Conservation (phyloP, 2,888 invertebrate genomes). For the Cactoblastis cactorum region DNA sequence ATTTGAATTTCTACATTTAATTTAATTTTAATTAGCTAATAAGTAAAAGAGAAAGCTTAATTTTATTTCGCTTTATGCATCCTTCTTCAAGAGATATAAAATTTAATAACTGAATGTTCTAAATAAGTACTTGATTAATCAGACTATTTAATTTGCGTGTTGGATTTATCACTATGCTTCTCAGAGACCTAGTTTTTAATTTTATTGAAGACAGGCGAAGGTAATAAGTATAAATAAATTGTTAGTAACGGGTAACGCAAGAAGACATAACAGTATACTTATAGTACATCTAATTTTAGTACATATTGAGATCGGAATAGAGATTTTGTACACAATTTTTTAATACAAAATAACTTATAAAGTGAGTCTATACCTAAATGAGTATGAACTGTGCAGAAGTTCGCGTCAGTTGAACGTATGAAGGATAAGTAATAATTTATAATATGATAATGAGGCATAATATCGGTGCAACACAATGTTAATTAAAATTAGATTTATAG, state of each 20-base stretch:
- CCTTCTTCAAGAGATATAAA: too few relatives aligned
- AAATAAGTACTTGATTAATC: not conserved
- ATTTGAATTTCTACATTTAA: too few relatives aligned
- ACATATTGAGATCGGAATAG: not conserved
- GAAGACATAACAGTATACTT: not conserved
- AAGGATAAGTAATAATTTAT: too few relatives aligned
- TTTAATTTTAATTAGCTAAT: too few relatives aligned
- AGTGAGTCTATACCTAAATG: not conserved
- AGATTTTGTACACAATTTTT: not conserved
- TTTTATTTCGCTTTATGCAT: too few relatives aligned
- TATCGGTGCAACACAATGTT: too few relatives aligned
- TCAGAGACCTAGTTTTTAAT: not conserved
- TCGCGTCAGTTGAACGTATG: too few relatives aligned
- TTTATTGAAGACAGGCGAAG: not conserved
- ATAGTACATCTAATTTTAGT: not conserved
- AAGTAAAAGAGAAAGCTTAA: too few relatives aligned
- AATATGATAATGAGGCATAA: too few relatives aligned
- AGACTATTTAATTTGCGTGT: not conserved
- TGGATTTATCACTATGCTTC: conserved; percentile 1
- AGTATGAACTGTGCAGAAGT: too few relatives aligned
- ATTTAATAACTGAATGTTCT: too few relatives aligned
- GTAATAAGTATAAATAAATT: not conserved
- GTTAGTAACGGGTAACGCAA: not conserved
- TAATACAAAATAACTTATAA: not conserved
- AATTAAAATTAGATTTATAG: too few relatives aligned